A percentile compares a stretch with the other conserved stretches of the same genome.
Evolutionary conservation across 2,113 vertebrate genomes (phyloP).

Genomic region (Salminus brasiliensis): DNA sequence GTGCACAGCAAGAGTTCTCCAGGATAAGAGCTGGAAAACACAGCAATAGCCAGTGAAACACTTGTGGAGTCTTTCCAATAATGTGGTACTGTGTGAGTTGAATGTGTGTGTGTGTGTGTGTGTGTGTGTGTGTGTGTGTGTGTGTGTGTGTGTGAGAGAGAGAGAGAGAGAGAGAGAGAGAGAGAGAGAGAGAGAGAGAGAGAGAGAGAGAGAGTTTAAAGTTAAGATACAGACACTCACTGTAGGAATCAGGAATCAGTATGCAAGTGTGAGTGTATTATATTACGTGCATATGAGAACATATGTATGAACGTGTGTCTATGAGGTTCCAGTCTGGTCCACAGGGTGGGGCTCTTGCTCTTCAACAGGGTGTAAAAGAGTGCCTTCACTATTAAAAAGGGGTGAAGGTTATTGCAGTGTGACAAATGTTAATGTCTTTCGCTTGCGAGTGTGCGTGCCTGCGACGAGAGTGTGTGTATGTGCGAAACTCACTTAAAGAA

Average conservation of each 20-base stretch:
- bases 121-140: no score
- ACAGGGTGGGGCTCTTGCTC: constrained; percentile 47
- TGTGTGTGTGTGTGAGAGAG: no score
- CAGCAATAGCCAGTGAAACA: not conserved
- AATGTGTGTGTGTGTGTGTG: not conserved
- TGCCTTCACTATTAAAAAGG: not conserved
- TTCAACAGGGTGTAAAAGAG: not conserved
- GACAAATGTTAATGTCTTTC: constrained; percentile 29
- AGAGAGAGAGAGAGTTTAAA: not conserved
- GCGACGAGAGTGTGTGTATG: not conserved
- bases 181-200: no score
- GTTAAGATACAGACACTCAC: no score
- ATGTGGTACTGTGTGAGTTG: not conserved
- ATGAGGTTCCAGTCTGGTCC: constrained; percentile 13
- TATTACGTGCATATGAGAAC: not conserved
- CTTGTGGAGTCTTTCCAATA: constrained; percentile 3
- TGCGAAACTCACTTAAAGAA: constrained; percentile 76
- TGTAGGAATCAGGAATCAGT: not conserved
- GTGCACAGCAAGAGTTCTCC: not conserved
- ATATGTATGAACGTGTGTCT: not conserved
- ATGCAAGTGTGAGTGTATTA: not conserved
- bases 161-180: no score
- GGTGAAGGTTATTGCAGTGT: constrained; percentile 13
- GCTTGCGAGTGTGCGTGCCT: constrained; percentile 24
- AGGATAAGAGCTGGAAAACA: not conserved